phyloP scores from a whole-genome alignment of 1,140 invertebrate species.

The Drosophila parabipectinata region DNA sequence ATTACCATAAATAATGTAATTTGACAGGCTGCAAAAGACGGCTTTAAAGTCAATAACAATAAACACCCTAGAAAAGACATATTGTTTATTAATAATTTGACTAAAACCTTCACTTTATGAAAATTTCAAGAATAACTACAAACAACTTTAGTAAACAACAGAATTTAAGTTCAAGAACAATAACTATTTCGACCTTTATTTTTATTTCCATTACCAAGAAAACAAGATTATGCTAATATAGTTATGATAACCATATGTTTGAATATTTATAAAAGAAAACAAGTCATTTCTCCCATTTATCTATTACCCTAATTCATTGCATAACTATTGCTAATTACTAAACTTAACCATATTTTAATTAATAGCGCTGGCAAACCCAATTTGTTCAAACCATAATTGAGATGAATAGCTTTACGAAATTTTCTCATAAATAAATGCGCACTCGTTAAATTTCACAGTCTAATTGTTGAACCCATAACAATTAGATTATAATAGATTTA shows the following conservation, averaged over 20 bases:
- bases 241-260: not conserved
- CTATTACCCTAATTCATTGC: constrained; percentile 1
- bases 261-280: not conserved
- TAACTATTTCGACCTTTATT: not conserved
- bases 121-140: not conserved
- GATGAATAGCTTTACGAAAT: constrained; percentile 2
- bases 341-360: constrained; percentile 3
- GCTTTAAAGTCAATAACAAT: not conserved
- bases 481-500: not conserved
- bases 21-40: not conserved
- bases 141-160: not conserved
- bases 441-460: constrained; percentile 2
- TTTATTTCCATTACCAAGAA: not conserved
- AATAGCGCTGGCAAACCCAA: not conserved
- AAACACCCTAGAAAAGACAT: too few species aligned
- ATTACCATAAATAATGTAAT: not conserved
- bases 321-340: constrained; percentile 2
- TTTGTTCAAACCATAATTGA: constrained; percentile 3
- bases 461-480: constrained; percentile 8
- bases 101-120: not conserved
- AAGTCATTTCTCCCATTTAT: not conserved
- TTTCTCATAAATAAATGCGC: constrained; percentile 1
- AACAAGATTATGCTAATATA: not conserved
- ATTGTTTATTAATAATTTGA: too few species aligned
- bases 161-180: not conserved